Evolutionary conservation across 2,888 invertebrate species (phyloP).

Genomic region (Luperina testacea): DNA sequence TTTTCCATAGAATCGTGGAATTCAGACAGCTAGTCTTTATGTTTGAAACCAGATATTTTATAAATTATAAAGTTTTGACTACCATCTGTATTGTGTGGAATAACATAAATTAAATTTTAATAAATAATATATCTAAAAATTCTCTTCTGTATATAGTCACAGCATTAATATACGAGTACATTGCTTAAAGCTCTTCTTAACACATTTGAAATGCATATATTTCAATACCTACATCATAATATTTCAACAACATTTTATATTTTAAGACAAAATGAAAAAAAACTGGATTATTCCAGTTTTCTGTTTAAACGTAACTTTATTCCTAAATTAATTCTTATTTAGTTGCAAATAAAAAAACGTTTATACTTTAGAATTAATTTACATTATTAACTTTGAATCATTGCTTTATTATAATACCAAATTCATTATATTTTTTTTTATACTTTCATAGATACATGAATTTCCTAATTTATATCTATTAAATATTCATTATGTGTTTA

Average conservation of each 20-base stretch:
- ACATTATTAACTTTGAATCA: slow-evolving; percentile 60
- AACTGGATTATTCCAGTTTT: slow-evolving; percentile 41
- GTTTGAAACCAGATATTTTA: slow-evolving; percentile 13
- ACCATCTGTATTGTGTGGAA: slow-evolving; percentile 22
- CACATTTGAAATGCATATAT: slow-evolving; percentile 58
- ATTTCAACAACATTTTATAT: slow-evolving; percentile 43
- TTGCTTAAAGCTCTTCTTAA: slow-evolving; percentile 43
- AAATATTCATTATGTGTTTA: slow-evolving; percentile 58
- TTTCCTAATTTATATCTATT: slow-evolving; percentile 60
- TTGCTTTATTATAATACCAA: slow-evolving; percentile 54
- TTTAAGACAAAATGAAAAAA: not conserved
- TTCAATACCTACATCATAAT: slow-evolving; percentile 61
- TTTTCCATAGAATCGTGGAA: not conserved
- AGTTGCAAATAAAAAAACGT: slow-evolving; percentile 51
- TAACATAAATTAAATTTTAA: slow-evolving; percentile 35
- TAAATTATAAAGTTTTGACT: slow-evolving; percentile 47
- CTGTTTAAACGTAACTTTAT: slow-evolving; percentile 20
- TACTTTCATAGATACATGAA: slow-evolving; percentile 49
- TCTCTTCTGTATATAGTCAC: slow-evolving; percentile 18
- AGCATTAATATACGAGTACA: slow-evolving; percentile 38
- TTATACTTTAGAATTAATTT: slow-evolving; percentile 60
- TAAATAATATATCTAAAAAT: slow-evolving; percentile 36
- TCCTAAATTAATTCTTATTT: slow-evolving; percentile 54
- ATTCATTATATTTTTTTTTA: slow-evolving; percentile 46
- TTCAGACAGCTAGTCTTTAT: not conserved